Base-by-base conservation (phyloP, 2,113 vertebrate genomes). In the Bolborhynchus lineola region DNA sequence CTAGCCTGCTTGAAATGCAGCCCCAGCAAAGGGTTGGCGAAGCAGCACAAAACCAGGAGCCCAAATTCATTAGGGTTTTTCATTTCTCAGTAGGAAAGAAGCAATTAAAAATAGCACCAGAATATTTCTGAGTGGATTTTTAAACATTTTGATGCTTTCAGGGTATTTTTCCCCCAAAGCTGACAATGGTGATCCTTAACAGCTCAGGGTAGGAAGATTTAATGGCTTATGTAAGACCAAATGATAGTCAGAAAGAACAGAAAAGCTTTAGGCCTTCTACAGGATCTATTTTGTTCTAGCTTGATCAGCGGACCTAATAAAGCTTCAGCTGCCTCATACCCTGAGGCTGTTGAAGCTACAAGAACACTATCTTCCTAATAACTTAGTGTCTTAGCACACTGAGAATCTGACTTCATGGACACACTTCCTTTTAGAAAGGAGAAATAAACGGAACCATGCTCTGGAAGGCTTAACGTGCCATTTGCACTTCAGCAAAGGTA, bases 291-390 rank as follows among this genome's bases (percentile, higher is more conserved):
- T 87, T 47, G 42, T 60, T 95, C 78, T 71, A 72, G 57, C 62
- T 72, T 52, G 57, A 90, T 76, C 74, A 41, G 70, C 37, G 24
- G 29, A 65, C 67, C 44, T 88, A 87, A 92, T 86, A 85, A 97
- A 93, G 85, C 39, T 87, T 96, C 39, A 91, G 88, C 85, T 80
- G 63, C 59, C 53, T 94, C 57, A n/a, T 76, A 69, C 18, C 63
- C 92, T 80, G n/a, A 72, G 84, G 71, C 75, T 85, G 69, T 46
- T 29, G 82, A 94, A 90, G 39, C 39, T 57, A 49, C 26, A 79
- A 68, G 80, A 89, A 39, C 39, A 60, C 62, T 42, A 37, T 65
- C 23, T 71, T 55, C 81, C 84, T 79, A 82, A 29, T 75, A 92
- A 71, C 16, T 82, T 46, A 41, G 28, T 7, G 3, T 84, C 69